Conservation (phyloP, 2,888 invertebrate genomes). For the Geotrupes spiniger region DNA sequence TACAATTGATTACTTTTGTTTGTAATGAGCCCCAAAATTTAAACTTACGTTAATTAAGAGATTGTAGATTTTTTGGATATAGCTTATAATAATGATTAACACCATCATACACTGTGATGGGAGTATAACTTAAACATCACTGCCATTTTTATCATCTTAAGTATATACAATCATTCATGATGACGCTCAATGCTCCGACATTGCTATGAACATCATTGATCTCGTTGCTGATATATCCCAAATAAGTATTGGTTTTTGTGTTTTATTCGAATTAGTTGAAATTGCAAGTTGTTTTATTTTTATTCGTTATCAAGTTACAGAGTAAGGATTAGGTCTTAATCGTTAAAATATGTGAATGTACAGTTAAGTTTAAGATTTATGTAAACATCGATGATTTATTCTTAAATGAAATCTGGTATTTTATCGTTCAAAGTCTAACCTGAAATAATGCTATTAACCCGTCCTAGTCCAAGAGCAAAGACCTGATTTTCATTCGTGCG, state of each 20-base stretch:
- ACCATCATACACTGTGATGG: constrained; percentile 25
- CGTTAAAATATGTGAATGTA: too few relatives aligned
- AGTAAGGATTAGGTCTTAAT: too few relatives aligned
- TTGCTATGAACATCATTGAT: constrained; percentile 32
- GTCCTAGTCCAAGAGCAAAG: too few relatives aligned
- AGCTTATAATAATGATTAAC: constrained; percentile 11
- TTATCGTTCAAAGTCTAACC: too few relatives aligned
- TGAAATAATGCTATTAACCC: too few relatives aligned
- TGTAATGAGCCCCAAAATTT: too few relatives aligned
- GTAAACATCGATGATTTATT: too few relatives aligned
- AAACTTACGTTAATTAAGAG: background rate
- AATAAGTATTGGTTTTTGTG: background rate
- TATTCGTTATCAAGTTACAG: too few relatives aligned
- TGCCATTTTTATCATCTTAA: constrained; percentile 42
- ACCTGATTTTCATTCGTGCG: too few relatives aligned
- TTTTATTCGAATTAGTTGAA: background rate
- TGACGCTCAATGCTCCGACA: constrained; percentile 35
- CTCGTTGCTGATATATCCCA: constrained; percentile 39
- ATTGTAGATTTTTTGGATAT: constrained; percentile 4
- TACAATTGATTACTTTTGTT: too few relatives aligned
- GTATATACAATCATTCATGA: constrained; percentile 35
- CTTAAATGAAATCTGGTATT: too few relatives aligned
- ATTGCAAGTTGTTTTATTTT: constrained; percentile 1
- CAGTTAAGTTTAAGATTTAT: too few relatives aligned
- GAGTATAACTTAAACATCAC: constrained; percentile 38